phyloP scores from a whole-genome alignment of 2,888 invertebrate genomes.

The Chironomus tentans region DNA sequence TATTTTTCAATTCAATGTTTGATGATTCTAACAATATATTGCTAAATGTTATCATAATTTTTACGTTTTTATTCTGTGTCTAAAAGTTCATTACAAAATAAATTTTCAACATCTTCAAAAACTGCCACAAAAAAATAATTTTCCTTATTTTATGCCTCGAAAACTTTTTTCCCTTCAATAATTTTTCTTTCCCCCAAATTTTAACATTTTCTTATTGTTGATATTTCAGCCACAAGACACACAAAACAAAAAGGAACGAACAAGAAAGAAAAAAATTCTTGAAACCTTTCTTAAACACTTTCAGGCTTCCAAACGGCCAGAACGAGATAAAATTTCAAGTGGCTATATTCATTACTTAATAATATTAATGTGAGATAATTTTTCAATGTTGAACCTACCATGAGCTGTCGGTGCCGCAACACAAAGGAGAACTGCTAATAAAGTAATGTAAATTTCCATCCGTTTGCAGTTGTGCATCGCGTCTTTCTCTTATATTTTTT shows the following conservation, averaged over 20 bases:
- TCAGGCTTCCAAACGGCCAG: not conserved
- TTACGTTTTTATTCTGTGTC: too few relatives aligned
- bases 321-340: not conserved
- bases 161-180: not conserved
- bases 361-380: not conserved
- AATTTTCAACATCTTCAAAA: too few relatives aligned
- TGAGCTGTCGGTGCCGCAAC: too few relatives aligned
- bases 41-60: too few relatives aligned
- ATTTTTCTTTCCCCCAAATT: not conserved
- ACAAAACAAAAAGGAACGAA: not conserved
- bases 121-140: too few relatives aligned
- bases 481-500: not conserved
- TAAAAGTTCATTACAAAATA: too few relatives aligned
- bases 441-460: not conserved
- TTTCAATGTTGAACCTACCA: not conserved
- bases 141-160: not conserved
- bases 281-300: not conserved
- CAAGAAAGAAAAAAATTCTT: not conserved
- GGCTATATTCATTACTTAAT: too few relatives aligned
- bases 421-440: not conserved
- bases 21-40: too few relatives aligned
- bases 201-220: not conserved
- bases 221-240: not conserved
- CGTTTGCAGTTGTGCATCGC: not conserved
- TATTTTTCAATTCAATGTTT: too few relatives aligned